These are phyloP conservation scores for Sphyrna mokarran DNA, from an alignment of 2,113 vertebrate genomes.

Conservation along the genomic window DNA sequence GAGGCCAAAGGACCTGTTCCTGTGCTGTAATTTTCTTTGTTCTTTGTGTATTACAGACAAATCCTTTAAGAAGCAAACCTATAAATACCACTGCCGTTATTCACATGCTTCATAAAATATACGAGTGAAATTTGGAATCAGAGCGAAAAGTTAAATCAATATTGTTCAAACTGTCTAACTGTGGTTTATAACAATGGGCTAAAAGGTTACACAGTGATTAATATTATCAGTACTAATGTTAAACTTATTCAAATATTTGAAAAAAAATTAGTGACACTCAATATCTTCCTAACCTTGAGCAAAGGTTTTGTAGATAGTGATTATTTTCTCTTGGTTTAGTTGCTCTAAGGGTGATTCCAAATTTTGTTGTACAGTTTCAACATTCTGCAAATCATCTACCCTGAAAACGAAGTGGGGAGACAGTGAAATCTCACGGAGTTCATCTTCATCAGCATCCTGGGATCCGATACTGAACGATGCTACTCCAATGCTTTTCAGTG, in stretches of 20 bases:
- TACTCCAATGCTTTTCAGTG: constrained; percentile 68
- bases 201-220: not conserved
- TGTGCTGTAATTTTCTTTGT: too few relatives aligned
- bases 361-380: constrained; percentile 32
- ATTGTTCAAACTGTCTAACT: not conserved
- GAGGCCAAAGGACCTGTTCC: too few relatives aligned
- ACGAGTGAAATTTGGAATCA: not conserved
- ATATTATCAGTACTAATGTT: not conserved
- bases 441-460: constrained; percentile 14
- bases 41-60: not conserved
- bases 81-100: not conserved
- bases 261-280: not conserved
- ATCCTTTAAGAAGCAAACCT: not conserved
- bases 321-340: not conserved
- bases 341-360: constrained; percentile 41
- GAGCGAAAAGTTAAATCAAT: not conserved
- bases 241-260: not conserved
- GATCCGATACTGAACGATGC: constrained; percentile 52
- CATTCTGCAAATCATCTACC: not conserved
- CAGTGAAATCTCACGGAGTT: constrained; percentile 13
- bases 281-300: not conserved
- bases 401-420: not conserved
- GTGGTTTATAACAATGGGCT: not conserved
- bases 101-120: not conserved
- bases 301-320: not conserved